Conservation (phyloP, 2,888 invertebrate species). For the Teinopalpus imperialis region DNA sequence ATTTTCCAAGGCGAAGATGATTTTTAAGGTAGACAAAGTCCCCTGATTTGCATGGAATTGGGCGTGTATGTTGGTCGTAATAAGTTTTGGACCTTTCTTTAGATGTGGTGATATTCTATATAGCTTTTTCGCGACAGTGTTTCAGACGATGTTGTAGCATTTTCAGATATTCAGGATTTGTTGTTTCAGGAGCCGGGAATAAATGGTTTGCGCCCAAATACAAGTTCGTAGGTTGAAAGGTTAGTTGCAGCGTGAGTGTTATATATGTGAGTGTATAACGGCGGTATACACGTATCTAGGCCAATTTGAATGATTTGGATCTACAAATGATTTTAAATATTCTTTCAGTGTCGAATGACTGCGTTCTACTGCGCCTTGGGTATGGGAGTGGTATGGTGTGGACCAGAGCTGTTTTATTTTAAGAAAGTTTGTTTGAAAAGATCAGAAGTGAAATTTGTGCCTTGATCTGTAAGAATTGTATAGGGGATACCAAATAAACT, state of each 20-base stretch:
- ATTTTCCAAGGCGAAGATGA: neutral
- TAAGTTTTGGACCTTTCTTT: neutral
- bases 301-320: constrained; percentile 36
- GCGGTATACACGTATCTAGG: constrained; percentile 33
- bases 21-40: neutral
- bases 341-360: constrained; percentile 36
- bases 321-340: constrained; percentile 35
- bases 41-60: neutral
- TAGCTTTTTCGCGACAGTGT: constrained; percentile 32
- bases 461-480: constrained; percentile 36
- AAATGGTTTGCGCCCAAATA: constrained; percentile 31
- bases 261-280: constrained; percentile 28
- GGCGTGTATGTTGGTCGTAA: neutral
- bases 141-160: constrained; percentile 36
- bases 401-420: constrained; percentile 24
- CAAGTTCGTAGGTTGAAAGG: constrained; percentile 32
- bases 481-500: constrained; percentile 27
- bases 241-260: constrained; percentile 29
- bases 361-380: too few species aligned
- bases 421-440: constrained; percentile 20
- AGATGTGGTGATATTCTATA: neutral
- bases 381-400: constrained; percentile 24
- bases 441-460: constrained; percentile 18
- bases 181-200: constrained; percentile 34
- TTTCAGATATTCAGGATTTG: constrained; percentile 32